Base-by-base conservation (phyloP, 2,797 vertebrate species). In the Lutjanus argentimaculatus region DNA sequence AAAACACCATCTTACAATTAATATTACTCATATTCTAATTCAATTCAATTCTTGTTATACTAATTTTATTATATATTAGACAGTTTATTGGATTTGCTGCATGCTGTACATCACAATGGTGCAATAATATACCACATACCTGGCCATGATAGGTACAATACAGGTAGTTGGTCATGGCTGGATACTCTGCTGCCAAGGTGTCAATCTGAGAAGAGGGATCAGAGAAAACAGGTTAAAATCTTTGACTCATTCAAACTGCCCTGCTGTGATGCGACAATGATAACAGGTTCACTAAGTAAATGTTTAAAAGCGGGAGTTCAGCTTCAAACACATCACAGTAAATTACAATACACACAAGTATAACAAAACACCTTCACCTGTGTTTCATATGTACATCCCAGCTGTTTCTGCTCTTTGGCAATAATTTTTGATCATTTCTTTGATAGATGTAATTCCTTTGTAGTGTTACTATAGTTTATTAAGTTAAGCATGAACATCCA, bases 141-240 rank as follows among this genome's bases (percentile, higher is more conserved):
- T 97, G 96, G 43, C 97, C 98, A 0, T 96, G 96, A 87, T 98
- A 99, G 0, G 98, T 99, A 83, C 97, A 88, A 62, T 99, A 99
- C 46, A 99, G 96, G 75, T 99, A 99, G 92, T 99, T 99, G 75
- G 98, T 99, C 81, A 97, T 94, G 0, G 98, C 96, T 17, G 98
- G 97, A 84, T 98, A 98, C 87, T 99, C 98, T 79, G 97, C 98
- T 82, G 98, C 97, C 88, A 99, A 88, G 0, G 98, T 99, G 90
- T 99, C 98, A 69, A 99, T 99, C 98, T 99, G 92, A 56, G 25
- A 75, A 59, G 15, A 51, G 4, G 40, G 13, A 64, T 22, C 0
- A 84, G 19, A 79, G 1, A 16, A 78, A 0, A 58, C 2, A 81
- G 1, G 5, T 52, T 48, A 55, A 36, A 57, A 64, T 19, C n/a